Evolutionary conservation across 1,140 invertebrate species (phyloP).

Genomic region (Latrodectus geometricus): DNA sequence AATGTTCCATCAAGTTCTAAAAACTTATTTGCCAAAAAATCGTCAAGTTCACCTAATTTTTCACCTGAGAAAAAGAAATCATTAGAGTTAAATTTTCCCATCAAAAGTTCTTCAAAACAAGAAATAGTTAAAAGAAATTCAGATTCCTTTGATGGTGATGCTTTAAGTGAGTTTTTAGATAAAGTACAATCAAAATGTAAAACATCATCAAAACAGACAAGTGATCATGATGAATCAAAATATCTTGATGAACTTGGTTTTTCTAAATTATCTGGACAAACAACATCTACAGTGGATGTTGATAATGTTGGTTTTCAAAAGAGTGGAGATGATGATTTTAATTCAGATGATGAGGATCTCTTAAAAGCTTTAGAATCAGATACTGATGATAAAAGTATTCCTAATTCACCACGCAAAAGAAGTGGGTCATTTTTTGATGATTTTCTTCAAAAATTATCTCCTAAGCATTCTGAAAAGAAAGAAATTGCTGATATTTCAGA

Average conservation of each 20-base stretch:
- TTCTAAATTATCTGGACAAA: background rate
- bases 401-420: background rate
- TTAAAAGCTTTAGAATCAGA: constrained; percentile 33
- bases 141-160: constrained; percentile 6
- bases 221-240: background rate
- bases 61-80: background rate
- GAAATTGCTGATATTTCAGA: background rate
- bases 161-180: constrained; percentile 18
- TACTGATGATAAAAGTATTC: background rate
- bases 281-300: background rate
- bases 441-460: constrained; percentile 44
- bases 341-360: constrained; percentile 38
- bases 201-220: background rate
- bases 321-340: background rate
- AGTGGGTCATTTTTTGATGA: constrained; percentile 44
- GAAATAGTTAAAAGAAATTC: background rate
- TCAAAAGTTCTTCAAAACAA: background rate
- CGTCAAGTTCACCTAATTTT: background rate
- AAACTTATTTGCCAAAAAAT: background rate
- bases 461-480: constrained; percentile 21
- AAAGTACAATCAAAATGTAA: constrained; percentile 3
- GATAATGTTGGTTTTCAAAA: background rate
- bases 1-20: background rate
- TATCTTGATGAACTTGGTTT: constrained; percentile 9
- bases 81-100: background rate